phyloP scores from a whole-genome alignment of 2,797 vertebrate genomes.

The Diglossa cyanea region DNA sequence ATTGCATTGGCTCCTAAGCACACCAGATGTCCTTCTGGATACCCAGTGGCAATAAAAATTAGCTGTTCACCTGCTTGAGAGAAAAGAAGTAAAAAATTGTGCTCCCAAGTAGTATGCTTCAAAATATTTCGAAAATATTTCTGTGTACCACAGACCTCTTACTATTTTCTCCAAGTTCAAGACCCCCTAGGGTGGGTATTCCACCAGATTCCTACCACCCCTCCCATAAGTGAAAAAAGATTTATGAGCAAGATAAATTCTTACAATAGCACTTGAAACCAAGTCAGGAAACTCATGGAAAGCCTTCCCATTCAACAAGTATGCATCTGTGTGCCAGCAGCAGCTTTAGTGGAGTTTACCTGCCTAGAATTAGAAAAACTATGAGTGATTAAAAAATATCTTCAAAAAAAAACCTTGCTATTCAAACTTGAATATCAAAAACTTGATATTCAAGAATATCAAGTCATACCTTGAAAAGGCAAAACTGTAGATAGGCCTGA shows the following conservation, averaged over 20 bases:
- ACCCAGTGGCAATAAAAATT: neutral
- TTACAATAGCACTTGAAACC: neutral
- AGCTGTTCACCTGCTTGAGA: neutral
- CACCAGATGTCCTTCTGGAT: neutral
- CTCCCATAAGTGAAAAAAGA: neutral
- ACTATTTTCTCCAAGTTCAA: neutral
- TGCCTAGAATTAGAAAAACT: neutral
- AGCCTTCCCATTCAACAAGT: neutral
- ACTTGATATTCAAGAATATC: neutral
- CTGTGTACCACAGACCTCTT: neutral
- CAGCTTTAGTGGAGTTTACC: neutral
- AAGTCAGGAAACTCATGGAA: neutral
- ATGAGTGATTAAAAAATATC: neutral
- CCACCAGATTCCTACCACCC: neutral
- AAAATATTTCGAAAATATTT: neutral
- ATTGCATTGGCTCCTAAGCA: neutral
- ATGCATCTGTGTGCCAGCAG: accelerated
- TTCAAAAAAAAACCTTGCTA: neutral
- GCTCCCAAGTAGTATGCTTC: neutral
- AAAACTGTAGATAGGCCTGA: neutral
- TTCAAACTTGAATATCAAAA: neutral
- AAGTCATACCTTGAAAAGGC: neutral
- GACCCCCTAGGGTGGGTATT: neutral
- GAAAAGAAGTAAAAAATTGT: neutral
- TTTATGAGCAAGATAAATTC: neutral